phyloP scores from a whole-genome alignment of 2,113 vertebrate genomes.

The Platysternon megacephalum region DNA sequence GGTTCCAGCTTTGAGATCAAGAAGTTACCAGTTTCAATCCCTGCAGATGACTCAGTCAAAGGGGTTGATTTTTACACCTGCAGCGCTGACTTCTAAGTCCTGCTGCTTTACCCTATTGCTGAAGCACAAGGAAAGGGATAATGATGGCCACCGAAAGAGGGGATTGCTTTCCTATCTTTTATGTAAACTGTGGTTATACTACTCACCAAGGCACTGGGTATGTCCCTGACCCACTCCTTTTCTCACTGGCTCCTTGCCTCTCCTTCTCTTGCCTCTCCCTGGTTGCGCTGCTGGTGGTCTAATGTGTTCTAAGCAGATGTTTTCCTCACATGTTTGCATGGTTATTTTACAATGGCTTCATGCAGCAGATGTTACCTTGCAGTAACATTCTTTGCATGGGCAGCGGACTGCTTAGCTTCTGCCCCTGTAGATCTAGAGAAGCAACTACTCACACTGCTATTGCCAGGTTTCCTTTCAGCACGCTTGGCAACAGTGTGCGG shows the following conservation, averaged over 20 bases:
- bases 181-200: not conserved
- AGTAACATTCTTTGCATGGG: not conserved
- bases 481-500: not conserved
- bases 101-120: not conserved
- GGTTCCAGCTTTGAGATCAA: not conserved
- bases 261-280: not conserved
- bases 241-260: not conserved
- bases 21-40: not conserved
- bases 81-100: not conserved
- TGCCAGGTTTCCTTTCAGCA: not conserved
- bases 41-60: not conserved
- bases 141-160: not conserved
- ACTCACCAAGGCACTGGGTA: not conserved
- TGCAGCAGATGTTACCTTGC: slow-evolving; percentile 36
- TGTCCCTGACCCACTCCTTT: not conserved
- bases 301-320: not conserved
- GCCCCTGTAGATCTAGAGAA: not conserved
- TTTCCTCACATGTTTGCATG: slow-evolving; percentile 23
- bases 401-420: not conserved
- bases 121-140: not conserved
- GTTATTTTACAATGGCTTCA: slow-evolving; percentile 32
- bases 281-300: not conserved
- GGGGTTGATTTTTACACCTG: not conserved
- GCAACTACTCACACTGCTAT: not conserved
- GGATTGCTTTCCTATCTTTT: not conserved